Conservation (phyloP, 2,797 vertebrate genomes). For the Periparus ater region DNA sequence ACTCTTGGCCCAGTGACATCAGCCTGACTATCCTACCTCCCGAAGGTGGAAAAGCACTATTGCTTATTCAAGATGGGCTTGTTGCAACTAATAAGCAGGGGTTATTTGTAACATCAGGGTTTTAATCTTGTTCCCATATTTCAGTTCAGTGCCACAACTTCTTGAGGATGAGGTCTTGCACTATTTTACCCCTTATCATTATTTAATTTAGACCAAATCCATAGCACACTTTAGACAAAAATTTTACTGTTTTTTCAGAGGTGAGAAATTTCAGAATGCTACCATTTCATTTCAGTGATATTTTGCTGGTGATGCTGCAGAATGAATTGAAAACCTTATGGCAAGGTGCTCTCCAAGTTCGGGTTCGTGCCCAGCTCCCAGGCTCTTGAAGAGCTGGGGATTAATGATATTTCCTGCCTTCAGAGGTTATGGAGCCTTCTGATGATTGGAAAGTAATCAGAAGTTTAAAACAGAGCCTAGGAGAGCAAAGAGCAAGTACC, state of each 20-base stretch:
- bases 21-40: background rate
- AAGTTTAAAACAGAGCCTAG: background rate
- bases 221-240: background rate
- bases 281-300: background rate
- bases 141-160: background rate
- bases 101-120: background rate
- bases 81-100: background rate
- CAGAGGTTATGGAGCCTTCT: background rate
- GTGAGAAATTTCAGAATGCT: background rate
- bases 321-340: background rate
- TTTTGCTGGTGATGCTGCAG: background rate
- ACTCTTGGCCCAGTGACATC: background rate
- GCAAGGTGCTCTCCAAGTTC: background rate
- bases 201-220: background rate
- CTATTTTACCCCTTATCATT: background rate
- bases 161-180: background rate
- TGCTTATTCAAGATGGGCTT: background rate
- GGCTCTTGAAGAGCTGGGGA: fast-evolving
- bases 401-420: background rate
- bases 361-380: background rate
- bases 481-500: background rate
- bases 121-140: background rate
- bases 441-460: background rate
- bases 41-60: background rate
- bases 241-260: background rate